These are phyloP conservation scores for Entomyzon cyanotis DNA, from an alignment of 2,113 vertebrate genomes.

Conservation along the genomic window DNA sequence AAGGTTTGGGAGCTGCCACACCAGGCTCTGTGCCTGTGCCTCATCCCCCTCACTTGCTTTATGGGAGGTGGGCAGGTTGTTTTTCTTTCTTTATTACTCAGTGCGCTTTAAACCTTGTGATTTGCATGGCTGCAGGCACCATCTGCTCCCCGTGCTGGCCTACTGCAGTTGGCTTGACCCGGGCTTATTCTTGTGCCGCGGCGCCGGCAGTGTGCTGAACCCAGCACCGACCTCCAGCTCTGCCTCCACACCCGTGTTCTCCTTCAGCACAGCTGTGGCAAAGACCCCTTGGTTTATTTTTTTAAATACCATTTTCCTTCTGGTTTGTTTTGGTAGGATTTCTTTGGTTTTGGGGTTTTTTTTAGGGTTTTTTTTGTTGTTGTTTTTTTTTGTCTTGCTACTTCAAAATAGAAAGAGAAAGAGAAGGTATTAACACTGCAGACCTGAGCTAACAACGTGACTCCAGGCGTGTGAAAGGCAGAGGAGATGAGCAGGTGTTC, in stretches of 20 bases:
- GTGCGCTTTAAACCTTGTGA: background rate
- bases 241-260: background rate
- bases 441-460: background rate
- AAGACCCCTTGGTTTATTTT: background rate
- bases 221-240: background rate
- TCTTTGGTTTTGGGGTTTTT: background rate
- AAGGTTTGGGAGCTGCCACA: background rate
- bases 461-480: background rate
- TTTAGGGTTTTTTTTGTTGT: background rate
- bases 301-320: background rate
- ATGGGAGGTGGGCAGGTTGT: background rate
- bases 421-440: background rate
- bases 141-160: conserved; percentile 27
- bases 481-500: conserved; percentile 27
- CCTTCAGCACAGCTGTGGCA: background rate
- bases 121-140: conserved; percentile 33
- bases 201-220: background rate
- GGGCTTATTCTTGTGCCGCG: background rate
- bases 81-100: background rate
- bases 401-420: background rate
- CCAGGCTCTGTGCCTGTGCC: rapidly evolving
- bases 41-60: background rate
- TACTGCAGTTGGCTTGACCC: conserved; percentile 19
- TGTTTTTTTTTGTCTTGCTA: background rate
- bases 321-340: background rate